Base-by-base conservation (phyloP, 2,888 invertebrate species). In the Lepas anatifera region DNA sequence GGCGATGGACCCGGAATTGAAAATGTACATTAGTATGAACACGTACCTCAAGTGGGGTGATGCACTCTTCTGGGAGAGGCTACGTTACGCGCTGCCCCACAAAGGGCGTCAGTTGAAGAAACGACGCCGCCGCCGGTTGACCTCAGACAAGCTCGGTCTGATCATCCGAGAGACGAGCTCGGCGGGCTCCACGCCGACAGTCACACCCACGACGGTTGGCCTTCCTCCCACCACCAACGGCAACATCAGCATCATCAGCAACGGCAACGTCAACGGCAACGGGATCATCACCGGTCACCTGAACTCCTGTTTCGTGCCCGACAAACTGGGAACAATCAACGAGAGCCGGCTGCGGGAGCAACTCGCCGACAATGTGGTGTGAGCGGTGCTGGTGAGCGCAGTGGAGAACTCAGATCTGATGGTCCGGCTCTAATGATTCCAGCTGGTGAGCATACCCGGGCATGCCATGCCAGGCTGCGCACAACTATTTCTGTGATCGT, bases 11-110 rank as follows among this genome's bases (percentile, higher is more conserved):
- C 82, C 85, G 0, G 88, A 88, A 75, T 81, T 90, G 67, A 84
- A 86, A 77, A 83, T 86, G 0, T 90, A 90, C 77, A 80, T 92
- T 10, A 84, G 84, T 72, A 87, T 85, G 79, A 90, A 90, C 78
- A 92, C 91, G 0, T 92, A 91, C 77, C 83, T 92, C 41, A 87
- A 88, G 76, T 90, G 89, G 89, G 89, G 87, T 18, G 90, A 91
- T 77, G 87, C 87, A 13, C 88, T 87, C 86, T 91, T 92, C 80
- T 92, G 90, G 91, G 83, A 88, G 70, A 89, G 88, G 78, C 80
- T 92, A 69, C 82, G 85, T 46, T 89, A 87, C 77, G 90, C 90
- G 1, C 80, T 89, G 77, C 89, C 88, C 0, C 88, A 87, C 58
- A 58, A 58, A 22, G 58, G 58, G 6, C 58, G 58, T 35, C 35